Evolutionary conservation across 2,888 invertebrate species (phyloP), one percentile per base, ranked within the genome.

Genomic region (Capitulum mitella): DNA sequence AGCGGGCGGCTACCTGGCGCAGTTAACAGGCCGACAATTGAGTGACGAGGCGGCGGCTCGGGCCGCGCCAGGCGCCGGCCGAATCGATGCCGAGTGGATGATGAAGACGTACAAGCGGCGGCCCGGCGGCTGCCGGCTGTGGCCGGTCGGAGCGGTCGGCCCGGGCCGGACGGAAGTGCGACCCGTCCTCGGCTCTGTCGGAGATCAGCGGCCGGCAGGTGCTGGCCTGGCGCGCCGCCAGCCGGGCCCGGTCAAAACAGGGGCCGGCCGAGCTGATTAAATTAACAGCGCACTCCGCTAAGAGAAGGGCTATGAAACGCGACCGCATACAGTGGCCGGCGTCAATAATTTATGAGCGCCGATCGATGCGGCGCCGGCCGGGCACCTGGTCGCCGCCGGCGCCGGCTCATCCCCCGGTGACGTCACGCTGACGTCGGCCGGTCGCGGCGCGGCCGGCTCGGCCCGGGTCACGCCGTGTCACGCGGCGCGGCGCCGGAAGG

Each of bases 371-470:
- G 29, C 32, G 32, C 32, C 12, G 32, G 32, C 54, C n/a, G n/a
- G 54, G 26, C 54, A 61, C 61, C 61, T 32, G 61, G 61, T 32
- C 61, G n/a, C n/a, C n/a, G n/a, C n/a, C n/a, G n/a, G n/a, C n/a
- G n/a, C n/a, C n/a, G n/a, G n/a, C n/a, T n/a, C n/a, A n/a, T n/a
- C n/a, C n/a, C n/a, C n/a, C n/a, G 29, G 32, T 61, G 61, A 61
- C 61, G 61, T 61, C 61, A 61, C 26, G 3, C 19, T 3, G 19
- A 22, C 19, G 54, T 22, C 26, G 54, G n/a, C 19, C 19, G 51
- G 12, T 8, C 19, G 51, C 3, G 51, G 51, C 51, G 6, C 19
- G 51, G 12, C 46, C 8, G 12, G 51, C 51, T 51, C 22, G 51
- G 51, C 22, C 51, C 3, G 51, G 51, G 51, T 51, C 22, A 3